Conservation (phyloP, 2,797 vertebrate species). For the Tarsius wallacei region DNA sequence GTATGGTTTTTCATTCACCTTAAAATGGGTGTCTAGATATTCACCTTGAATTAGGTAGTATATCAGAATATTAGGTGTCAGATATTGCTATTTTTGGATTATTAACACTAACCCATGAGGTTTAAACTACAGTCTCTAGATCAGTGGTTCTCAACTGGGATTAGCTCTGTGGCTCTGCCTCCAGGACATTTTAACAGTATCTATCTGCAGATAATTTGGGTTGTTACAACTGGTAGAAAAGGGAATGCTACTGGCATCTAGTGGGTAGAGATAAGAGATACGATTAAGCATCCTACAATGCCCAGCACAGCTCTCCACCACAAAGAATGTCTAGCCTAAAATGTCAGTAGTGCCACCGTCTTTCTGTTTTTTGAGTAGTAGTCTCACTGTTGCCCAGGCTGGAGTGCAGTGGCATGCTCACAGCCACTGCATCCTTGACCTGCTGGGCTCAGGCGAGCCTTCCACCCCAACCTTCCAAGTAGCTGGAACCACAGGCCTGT, state of each 20-base stretch:
- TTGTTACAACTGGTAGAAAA: background rate
- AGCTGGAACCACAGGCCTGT: too few species aligned
- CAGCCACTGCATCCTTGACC: too few species aligned
- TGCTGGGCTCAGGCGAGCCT: too few species aligned
- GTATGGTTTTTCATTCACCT: constrained; percentile 17
- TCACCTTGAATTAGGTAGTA: background rate
- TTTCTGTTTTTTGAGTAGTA: too few species aligned
- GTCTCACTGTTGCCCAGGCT: too few species aligned
- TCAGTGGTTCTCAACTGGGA: background rate
- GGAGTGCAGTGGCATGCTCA: too few species aligned
- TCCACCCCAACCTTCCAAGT: too few species aligned
- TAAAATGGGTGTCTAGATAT: constrained; percentile 19
- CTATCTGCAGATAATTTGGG: background rate
- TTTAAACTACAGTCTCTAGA: background rate
- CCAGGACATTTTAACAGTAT: background rate
- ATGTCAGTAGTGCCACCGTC: background rate
- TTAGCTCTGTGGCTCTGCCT: background rate
- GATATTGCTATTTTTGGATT: background rate
- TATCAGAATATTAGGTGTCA: background rate
- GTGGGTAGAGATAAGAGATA: background rate
- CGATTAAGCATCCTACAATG: background rate
- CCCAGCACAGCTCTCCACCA: background rate
- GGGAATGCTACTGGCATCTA: background rate
- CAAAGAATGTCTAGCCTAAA: background rate
- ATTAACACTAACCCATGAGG: background rate